Conservation (phyloP, 1,140 invertebrate genomes). For the Drosophila mauritiana region DNA sequence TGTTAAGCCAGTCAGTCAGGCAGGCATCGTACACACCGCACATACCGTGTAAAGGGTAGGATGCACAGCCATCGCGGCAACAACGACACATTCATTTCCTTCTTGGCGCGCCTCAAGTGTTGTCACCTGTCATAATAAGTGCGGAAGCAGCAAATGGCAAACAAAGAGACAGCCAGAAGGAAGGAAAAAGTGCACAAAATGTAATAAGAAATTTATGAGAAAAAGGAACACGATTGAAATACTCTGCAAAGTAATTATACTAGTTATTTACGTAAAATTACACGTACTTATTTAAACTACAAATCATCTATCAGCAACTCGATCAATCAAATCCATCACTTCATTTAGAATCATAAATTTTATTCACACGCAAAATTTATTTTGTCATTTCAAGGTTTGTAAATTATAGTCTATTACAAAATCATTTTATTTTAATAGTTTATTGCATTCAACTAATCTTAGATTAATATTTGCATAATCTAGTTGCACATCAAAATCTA, state of each 20-base stretch:
- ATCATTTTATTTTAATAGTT: not conserved
- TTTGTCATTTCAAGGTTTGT: slow-evolving; percentile 4
- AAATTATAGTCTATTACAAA: slow-evolving; percentile 1
- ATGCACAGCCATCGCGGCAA: slow-evolving; percentile 29
- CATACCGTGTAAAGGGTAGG: slow-evolving; percentile 13
- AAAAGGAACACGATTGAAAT: not conserved
- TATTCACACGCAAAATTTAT: not conserved
- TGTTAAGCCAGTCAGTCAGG: slow-evolving; percentile 63
- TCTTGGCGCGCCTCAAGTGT: slow-evolving; percentile 80
- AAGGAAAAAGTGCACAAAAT: slow-evolving; percentile 26
- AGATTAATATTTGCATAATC: not conserved
- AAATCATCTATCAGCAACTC: slow-evolving; percentile 20
- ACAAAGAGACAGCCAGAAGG: slow-evolving; percentile 50
- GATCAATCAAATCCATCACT: not conserved
- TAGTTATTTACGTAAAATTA: not conserved
- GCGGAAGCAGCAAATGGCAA: slow-evolving; percentile 68
- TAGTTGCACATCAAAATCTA: not conserved
- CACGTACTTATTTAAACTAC: not conserved
- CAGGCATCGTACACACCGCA: slow-evolving; percentile 30
- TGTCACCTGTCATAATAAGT: slow-evolving; percentile 83
- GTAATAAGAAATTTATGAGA: slow-evolving; percentile 7
- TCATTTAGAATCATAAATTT: not conserved
- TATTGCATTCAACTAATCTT: not conserved
- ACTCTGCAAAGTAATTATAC: slow-evolving; percentile 6
- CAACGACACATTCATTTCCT: slow-evolving; percentile 77